A percentile compares a stretch with the other conserved stretches of the same genome.
Conservation (phyloP, 2,888 invertebrate genomes). For the Meganola albula region DNA sequence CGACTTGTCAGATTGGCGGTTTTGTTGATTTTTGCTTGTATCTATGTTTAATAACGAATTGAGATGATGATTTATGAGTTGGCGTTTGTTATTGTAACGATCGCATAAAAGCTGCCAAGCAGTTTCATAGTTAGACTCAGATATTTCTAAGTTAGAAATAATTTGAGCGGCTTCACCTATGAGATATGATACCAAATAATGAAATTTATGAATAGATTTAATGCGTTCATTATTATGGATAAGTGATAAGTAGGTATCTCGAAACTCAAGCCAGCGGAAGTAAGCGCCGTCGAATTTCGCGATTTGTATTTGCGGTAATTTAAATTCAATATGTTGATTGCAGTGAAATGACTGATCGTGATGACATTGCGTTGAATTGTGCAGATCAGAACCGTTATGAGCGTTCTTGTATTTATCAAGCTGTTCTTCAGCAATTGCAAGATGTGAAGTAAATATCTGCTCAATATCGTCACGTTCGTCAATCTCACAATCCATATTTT, state of each 20-base stretch:
- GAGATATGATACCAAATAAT: slow-evolving; percentile 18
- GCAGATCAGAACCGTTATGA: too few species aligned
- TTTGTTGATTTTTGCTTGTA: slow-evolving; percentile 7
- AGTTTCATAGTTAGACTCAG: slow-evolving; percentile 16
- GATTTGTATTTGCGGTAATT: too few species aligned
- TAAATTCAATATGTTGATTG: too few species aligned
- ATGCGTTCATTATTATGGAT: slow-evolving; percentile 6
- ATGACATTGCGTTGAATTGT: too few species aligned
- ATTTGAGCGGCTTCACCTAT: slow-evolving; percentile 22
- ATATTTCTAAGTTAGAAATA: slow-evolving; percentile 20
- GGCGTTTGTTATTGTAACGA: slow-evolving; percentile 20
- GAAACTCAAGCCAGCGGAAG: too few species aligned
- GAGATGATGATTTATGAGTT: slow-evolving; percentile 13
- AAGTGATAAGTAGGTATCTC: slow-evolving; percentile 15
- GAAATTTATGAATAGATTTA: slow-evolving; percentile 22
- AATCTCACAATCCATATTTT: too few species aligned
- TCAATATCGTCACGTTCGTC: too few species aligned
- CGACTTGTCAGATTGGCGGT: slow-evolving; percentile 16
- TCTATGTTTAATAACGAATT: slow-evolving; percentile 18
- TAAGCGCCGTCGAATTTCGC: too few species aligned
- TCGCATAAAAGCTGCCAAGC: slow-evolving; percentile 23
- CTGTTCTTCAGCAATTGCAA: too few species aligned
- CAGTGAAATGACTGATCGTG: too few species aligned
- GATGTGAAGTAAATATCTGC: too few species aligned
- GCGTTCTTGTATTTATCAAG: too few species aligned